Conservation (phyloP, 1,140 invertebrate species). For the Acromyrmex heyeri region DNA sequence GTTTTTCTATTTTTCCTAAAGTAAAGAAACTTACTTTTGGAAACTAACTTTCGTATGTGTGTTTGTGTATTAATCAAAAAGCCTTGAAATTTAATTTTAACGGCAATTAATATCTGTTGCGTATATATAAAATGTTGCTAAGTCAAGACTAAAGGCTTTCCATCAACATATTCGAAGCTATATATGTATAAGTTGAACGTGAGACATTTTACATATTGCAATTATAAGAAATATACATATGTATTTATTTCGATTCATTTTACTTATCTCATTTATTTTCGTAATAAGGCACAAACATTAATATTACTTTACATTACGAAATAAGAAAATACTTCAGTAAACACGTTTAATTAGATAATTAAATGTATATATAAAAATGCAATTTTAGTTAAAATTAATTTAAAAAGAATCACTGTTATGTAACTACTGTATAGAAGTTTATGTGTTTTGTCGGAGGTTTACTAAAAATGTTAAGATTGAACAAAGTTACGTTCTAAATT, state of each 20-base stretch:
- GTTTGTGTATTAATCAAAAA: constrained; percentile 39
- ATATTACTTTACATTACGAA: constrained; percentile 8
- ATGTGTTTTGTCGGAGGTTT: constrained; percentile 19
- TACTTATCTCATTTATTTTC: constrained; percentile 18
- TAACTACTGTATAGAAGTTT: constrained; percentile 26
- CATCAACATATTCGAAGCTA: background rate
- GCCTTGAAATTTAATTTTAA: background rate
- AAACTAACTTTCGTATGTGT: background rate
- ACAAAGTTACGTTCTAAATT: constrained; percentile 29
- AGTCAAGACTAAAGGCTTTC: background rate
- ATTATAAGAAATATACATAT: background rate
- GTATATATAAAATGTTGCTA: constrained; percentile 17
- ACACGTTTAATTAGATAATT: constrained; percentile 8
- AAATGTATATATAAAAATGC: constrained; percentile 18
- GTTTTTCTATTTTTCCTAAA: too few relatives aligned
- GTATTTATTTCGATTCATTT: background rate
- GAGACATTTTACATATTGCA: background rate
- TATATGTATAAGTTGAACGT: background rate
- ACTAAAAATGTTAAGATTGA: constrained; percentile 25
- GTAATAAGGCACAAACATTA: constrained; percentile 20
- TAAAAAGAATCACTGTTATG: constrained; percentile 12
- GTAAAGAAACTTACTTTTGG: too few relatives aligned
- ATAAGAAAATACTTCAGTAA: constrained; percentile 21
- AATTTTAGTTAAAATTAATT: constrained; percentile 39
- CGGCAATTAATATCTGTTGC: constrained; percentile 4